Percentiles rank a stretch among this genome's conserved stretches.
Evolutionary conservation across 1,140 invertebrate genomes (phyloP).

Genomic region (Macrotrachela quadricornifera): DNA sequence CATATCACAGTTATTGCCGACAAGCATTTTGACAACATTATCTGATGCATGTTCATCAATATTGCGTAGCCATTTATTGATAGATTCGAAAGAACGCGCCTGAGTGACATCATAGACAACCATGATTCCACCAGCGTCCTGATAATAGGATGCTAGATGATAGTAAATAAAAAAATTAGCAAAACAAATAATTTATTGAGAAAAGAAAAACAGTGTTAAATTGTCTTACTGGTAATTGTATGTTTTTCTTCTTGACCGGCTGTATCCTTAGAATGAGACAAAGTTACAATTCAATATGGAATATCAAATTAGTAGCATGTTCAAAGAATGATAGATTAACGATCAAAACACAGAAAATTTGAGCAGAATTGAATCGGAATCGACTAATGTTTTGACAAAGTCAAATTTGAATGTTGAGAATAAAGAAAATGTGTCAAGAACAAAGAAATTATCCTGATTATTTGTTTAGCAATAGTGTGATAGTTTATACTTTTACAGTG

Average conservation of each 20-base stretch:
- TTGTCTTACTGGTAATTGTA: slow-evolving; percentile 43
- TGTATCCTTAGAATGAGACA: slow-evolving; percentile 32
- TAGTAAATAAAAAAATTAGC: background rate
- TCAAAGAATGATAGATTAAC: no score
- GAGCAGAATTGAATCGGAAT: no score
- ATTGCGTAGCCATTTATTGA: slow-evolving; percentile 89
- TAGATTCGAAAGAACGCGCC: slow-evolving; percentile 93
- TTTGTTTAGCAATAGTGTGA: no score
- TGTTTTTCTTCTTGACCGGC: slow-evolving; percentile 43
- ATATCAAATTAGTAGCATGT: no score
- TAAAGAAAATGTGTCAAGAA: no score
- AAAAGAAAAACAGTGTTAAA: no score
- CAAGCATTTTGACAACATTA: slow-evolving; percentile 97
- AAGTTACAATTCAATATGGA: background rate
- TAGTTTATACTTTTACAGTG: no score
- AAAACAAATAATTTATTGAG: slow-evolving; percentile 31
- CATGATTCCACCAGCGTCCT: slow-evolving; percentile 56
- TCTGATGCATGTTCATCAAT: slow-evolving; percentile 98
- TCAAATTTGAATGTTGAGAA: no score
- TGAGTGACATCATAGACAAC: slow-evolving; percentile 94
- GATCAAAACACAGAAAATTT: no score
- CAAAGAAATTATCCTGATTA: no score
- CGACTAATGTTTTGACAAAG: no score
- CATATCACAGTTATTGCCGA: slow-evolving; percentile 99
- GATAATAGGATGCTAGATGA: background rate